A percentile compares a stretch with the other conserved stretches of the same genome.
phyloP scores from a whole-genome alignment of 2,113 vertebrate species.

The Phyllopteryx taeniolatus region DNA sequence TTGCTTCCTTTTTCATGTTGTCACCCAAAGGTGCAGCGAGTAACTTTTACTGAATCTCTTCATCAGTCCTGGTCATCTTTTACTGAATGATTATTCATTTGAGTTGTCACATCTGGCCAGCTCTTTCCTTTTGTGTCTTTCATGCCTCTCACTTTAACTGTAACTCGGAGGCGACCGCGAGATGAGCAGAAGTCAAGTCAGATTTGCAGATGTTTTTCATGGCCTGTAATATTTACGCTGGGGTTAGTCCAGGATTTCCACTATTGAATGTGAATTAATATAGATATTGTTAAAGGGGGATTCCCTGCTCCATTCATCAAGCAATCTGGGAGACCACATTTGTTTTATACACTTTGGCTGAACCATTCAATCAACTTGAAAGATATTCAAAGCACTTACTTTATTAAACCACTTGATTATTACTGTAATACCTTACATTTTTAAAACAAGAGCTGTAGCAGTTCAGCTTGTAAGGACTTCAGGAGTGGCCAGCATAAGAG shows the following conservation, averaged over 20 bases:
- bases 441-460: too few relatives aligned
- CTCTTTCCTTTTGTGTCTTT: slow-evolving; percentile 59
- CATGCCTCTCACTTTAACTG: slow-evolving; percentile 24
- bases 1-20: slow-evolving; percentile 6
- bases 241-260: slow-evolving; percentile 64
- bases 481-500: neutral
- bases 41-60: slow-evolving; percentile 25
- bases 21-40: slow-evolving; percentile 30
- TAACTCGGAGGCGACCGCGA: slow-evolving; percentile 63
- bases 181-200: slow-evolving; percentile 65
- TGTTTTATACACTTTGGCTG: too few relatives aligned
- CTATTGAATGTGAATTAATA: slow-evolving; percentile 52
- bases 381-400: neutral
- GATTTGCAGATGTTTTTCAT: slow-evolving; percentile 60
- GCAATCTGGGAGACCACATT: too few relatives aligned
- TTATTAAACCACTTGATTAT: too few relatives aligned
- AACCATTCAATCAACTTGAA: neutral
- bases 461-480: too few relatives aligned
- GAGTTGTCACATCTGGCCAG: slow-evolving; percentile 47
- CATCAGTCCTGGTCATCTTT: slow-evolving; percentile 28
- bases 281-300: slow-evolving; percentile 57
- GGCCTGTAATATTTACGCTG: slow-evolving; percentile 64
- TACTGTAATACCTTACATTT: too few relatives aligned
- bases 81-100: slow-evolving; percentile 46
- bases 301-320: slow-evolving; percentile 43